Percentiles rank a stretch among this genome's conserved stretches.
Conservation (phyloP, 2,797 vertebrate genomes). For the Rhinella marina region DNA sequence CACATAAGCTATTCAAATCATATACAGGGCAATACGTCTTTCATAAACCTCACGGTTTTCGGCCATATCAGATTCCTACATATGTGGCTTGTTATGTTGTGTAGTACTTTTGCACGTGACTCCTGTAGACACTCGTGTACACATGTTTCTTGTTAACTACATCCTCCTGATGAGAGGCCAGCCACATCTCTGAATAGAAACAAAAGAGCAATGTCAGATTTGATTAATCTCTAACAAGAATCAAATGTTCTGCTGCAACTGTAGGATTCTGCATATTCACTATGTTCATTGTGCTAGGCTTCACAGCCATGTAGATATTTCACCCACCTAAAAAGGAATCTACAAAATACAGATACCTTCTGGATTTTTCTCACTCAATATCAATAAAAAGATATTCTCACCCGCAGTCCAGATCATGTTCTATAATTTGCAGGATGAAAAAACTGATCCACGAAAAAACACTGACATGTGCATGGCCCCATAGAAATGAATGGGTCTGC, state of each 20-base stretch:
- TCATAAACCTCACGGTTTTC: neutral
- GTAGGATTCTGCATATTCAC: neutral
- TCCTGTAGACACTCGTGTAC: neutral
- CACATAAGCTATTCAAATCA: neutral
- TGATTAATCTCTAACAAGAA: conserved; percentile 31
- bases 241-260: conserved; percentile 27
- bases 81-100: neutral
- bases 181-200: neutral
- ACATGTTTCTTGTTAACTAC: conserved; percentile 39
- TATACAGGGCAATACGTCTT: neutral
- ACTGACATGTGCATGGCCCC: too few species aligned
- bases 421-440: too few species aligned
- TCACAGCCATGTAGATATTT: too few species aligned
- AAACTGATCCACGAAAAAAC: too few species aligned
- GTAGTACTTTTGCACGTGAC: conserved; percentile 21
- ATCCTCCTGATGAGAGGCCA: conserved; percentile 16
- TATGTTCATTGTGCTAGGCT: neutral
- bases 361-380: too few species aligned
- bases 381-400: too few species aligned
- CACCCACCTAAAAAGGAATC: too few species aligned
- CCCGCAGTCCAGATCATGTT: too few species aligned
- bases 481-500: too few species aligned
- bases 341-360: too few species aligned
- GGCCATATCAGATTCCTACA: neutral
- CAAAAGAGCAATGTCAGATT: neutral